Base-by-base conservation (phyloP, 2,113 vertebrate genomes). In the Malaclemys terrapin region DNA sequence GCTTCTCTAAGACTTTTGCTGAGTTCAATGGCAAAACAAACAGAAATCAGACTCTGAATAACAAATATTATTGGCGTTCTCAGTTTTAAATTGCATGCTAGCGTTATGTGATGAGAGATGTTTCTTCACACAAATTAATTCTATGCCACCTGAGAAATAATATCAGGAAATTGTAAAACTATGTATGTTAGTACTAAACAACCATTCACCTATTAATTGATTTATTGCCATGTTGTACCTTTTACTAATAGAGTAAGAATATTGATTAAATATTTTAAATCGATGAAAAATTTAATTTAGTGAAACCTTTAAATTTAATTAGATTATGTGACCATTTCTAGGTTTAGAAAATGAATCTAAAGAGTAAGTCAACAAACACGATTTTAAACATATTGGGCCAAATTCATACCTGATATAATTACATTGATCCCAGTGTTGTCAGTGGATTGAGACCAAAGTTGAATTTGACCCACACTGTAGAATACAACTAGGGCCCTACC, bases 341-440 rank as follows among this genome's bases (percentile, higher is more conserved):
- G 11, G 14, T 4, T 10, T 82, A 13, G 8, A 62, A 91, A 91
- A 65, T 6, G 27, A 76, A 84, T 29, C 5, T 50, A 16, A 85
- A 62, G 22, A 56, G 14, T 22, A 12, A 13, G 72, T 42, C 0
- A 29, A 8, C 6, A 8, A 69, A 76, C 6, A 49, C 3, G 38
- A n/a, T 9, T 2, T 56, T 25, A 49, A 56, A 52, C 0, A 0
- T 1, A 8, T 13, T 2, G 49, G 3, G 1, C 6, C 29, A 93
- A 93, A 89, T 49, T 17, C 2, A 82, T 10, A 35, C 5, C 5
- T 49, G 4, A 5, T 76, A 17, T 19, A 54, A 4, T 50, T n/a
- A 52, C 5, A 80, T n/a, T 80, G 49, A 19, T 80, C 14, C 29
- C 10, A 20, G 47, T 22, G 17, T 50, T 80, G 31, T 52, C 31